These are phyloP conservation scores for Lynx canadensis DNA, from an alignment of 2,113 vertebrate species.

Conservation along the genomic window DNA sequence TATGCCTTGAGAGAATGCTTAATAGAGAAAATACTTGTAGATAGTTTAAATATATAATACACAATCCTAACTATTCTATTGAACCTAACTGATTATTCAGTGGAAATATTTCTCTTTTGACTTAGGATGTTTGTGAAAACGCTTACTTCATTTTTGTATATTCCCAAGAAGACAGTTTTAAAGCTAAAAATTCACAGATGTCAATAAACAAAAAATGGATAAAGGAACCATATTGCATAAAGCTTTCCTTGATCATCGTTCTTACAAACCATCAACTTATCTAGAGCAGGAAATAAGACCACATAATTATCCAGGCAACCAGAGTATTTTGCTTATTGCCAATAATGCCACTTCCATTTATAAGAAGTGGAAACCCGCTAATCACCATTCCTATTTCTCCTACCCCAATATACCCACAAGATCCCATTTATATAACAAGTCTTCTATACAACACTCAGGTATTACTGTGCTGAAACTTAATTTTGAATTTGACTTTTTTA, in stretches of 20 bases:
- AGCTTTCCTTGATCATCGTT: slow-evolving; percentile 9
- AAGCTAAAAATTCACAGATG: background rate
- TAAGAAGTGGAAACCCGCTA: slow-evolving; percentile 48
- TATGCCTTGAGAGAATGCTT: background rate
- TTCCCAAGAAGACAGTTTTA: background rate
- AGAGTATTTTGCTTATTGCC: background rate
- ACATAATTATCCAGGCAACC: slow-evolving; percentile 31
- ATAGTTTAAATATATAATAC: background rate
- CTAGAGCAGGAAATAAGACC: slow-evolving; percentile 2
- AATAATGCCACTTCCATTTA: slow-evolving; percentile 47
- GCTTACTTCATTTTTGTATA: background rate
- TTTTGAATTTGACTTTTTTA: slow-evolving; percentile 26
- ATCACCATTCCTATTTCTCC: slow-evolving; percentile 31
- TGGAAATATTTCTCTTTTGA: background rate
- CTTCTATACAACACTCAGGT: background rate
- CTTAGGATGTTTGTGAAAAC: background rate
- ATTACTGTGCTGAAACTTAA: background rate
- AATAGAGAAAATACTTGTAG: background rate
- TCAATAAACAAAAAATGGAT: slow-evolving; percentile 23
- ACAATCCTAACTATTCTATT: background rate
- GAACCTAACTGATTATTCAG: background rate
- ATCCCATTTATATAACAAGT: slow-evolving; percentile 39
- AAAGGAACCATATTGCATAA: background rate
- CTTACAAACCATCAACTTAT: slow-evolving; percentile 45
- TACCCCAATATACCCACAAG: slow-evolving; percentile 18